Base-by-base conservation (phyloP, 2,797 vertebrate genomes). In the Premnoplex brunnescens region DNA sequence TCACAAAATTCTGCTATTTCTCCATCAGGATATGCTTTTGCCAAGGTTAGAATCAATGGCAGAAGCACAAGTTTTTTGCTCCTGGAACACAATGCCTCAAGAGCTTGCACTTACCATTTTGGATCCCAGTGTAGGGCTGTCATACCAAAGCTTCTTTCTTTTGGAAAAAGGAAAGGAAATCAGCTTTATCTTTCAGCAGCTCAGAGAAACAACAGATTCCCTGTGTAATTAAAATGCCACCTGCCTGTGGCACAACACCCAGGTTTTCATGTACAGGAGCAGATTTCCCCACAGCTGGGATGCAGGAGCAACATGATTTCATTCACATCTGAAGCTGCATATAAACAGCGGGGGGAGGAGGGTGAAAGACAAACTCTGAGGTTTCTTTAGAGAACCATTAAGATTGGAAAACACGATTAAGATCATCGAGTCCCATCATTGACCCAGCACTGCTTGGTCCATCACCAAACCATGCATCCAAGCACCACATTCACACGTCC, bases 141-240 rank as follows among this genome's bases (percentile, higher is more conserved):
- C 97, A 82, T 98, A 98, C 98, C 98, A 99, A 63, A 97, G 97
- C 91, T 98, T 99, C 97, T 98, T 99, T 68, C 98, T 99, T 92
- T 68, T 2, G 14, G 43, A 28, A 87, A 82, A 93, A 96, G 23
- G n/a, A 37, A 86, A 94, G 44, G 56, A 73, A 73, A 73, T 15
- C 19, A 71, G 59, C 14, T 20, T 60, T 66, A 44, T 13, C 12
- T 27, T 58, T 62, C 20, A 22, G 39, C 26, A 89, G 55, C 51
- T 58, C 20, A 41, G 51, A 66, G 19, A 73, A 87, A 66, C 32
- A 36, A 58, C 2, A 3, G 22, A 28, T n/a, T 41, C 19, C 24
- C n/a, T 7, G 8, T 1, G 26, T 3, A 20, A 66, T 4, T 48
- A 32, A 37, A 37, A 68, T 3, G 10, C 15, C 30, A 19, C 24